Percentiles rank a stretch among this genome's conserved stretches.
These are phyloP conservation scores for Deroplatys truncata DNA, from an alignment of 2,888 invertebrate species.

Conservation along the genomic window DNA sequence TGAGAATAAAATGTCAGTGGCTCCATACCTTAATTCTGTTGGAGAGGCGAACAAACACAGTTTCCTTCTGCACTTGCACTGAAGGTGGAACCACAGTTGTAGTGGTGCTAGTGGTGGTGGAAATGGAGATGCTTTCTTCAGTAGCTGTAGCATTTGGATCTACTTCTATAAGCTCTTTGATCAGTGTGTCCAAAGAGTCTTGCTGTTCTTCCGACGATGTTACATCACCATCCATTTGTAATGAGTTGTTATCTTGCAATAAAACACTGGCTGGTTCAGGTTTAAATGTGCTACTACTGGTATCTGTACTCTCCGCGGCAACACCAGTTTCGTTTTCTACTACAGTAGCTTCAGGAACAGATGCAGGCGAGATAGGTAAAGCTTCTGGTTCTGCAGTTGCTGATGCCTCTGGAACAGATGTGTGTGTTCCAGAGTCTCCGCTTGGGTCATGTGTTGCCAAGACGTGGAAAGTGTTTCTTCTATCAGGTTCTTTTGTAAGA, in stretches of 20 bases:
- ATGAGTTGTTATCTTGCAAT: background rate
- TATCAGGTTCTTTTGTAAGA: slow-evolving; percentile 34
- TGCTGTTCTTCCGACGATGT: slow-evolving; percentile 33
- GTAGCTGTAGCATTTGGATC: slow-evolving; percentile 36
- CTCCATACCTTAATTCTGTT: slow-evolving; percentile 83
- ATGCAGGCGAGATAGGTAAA: background rate
- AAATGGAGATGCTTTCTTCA: slow-evolving; percentile 28
- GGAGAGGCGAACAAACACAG: slow-evolving; percentile 91
- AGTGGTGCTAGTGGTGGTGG: slow-evolving; percentile 29
- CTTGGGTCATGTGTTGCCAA: slow-evolving; percentile 27
- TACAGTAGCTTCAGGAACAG: background rate
- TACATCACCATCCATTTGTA: background rate
- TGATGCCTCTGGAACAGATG: background rate
- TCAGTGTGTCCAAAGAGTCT: slow-evolving; percentile 40
- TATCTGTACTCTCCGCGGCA: background rate
- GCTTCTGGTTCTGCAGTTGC: background rate
- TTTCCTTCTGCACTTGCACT: slow-evolving; percentile 69
- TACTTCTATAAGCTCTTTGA: slow-evolving; percentile 43
- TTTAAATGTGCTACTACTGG: background rate
- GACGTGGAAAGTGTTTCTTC: background rate
- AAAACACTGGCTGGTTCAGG: background rate
- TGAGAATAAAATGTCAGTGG: background rate
- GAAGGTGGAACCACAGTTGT: slow-evolving; percentile 35
- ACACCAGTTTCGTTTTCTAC: background rate
- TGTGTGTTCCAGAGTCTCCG: slow-evolving; percentile 22